phyloP scores from a whole-genome alignment of 1,140 invertebrate species.

The Sesamia nonagrioides region DNA sequence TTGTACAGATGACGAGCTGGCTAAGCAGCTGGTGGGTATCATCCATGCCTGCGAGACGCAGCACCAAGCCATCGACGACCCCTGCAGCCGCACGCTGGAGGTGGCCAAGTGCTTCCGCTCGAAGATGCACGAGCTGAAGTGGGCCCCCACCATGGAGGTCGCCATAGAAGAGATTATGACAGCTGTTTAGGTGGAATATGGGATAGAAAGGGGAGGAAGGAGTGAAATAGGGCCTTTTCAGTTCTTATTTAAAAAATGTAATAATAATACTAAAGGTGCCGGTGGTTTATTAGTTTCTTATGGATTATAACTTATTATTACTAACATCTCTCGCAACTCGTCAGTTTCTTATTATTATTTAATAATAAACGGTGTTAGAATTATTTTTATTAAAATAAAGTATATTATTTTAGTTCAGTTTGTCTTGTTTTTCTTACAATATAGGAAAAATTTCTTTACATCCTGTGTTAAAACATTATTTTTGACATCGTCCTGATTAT shows the following conservation, averaged over 20 bases:
- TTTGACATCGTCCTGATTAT: no score
- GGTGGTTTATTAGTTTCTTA: not conserved
- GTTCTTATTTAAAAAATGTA: no score
- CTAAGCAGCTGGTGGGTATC: slow-evolving; percentile 59
- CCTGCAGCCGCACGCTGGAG: slow-evolving; percentile 65
- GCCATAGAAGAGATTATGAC: slow-evolving; percentile 43
- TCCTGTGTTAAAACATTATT: no score
- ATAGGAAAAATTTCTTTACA: no score
- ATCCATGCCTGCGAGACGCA: slow-evolving; percentile 71
- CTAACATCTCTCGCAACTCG: not conserved
- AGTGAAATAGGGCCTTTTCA: no score
- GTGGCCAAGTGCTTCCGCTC: slow-evolving; percentile 72
- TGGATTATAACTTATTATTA: not conserved
- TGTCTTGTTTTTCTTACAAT: no score
- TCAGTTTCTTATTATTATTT: not conserved
- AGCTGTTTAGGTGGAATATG: not conserved
- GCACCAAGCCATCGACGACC: slow-evolving; percentile 56
- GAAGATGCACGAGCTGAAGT: slow-evolving; percentile 66
- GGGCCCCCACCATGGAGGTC: slow-evolving; percentile 70
- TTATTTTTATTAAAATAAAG: not conserved
- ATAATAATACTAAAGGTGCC: not conserved
- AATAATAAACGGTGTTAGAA: not conserved
- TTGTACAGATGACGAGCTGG: not conserved
- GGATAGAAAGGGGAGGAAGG: no score
- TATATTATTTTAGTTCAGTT: not conserved